A percentile compares a stretch with the other conserved stretches of the same genome.
Evolutionary conservation across 1,140 invertebrate genomes (phyloP).

Genomic region (Odontomachus brunneus): DNA sequence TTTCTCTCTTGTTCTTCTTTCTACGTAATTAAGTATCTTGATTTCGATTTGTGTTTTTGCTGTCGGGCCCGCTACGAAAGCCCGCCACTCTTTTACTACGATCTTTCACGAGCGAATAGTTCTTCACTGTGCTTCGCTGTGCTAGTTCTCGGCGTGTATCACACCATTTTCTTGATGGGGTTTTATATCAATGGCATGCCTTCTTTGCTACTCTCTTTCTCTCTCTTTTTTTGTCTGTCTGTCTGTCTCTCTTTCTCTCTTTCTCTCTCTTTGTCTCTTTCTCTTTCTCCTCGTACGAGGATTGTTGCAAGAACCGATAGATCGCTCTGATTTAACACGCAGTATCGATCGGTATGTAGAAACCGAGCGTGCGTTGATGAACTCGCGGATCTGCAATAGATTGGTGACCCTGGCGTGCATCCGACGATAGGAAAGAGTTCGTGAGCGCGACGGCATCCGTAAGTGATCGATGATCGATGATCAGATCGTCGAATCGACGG

Average conservation of each 20-base stretch:
- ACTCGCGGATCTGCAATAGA: conserved; percentile 5
- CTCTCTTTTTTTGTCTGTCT: conserved; percentile 28
- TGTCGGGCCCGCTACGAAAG: conserved; percentile 17
- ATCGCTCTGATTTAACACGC: conserved; percentile 47
- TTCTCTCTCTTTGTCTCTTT: conserved; percentile 22
- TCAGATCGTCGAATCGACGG: conserved; percentile 27
- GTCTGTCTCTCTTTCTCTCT: background rate
- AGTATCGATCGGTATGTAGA: conserved; percentile 50
- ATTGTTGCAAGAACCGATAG: conserved; percentile 44
- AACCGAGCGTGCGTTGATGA: conserved; percentile 25
- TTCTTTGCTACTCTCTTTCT: conserved; percentile 62
- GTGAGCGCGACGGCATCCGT: background rate
- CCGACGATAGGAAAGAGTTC: conserved; percentile 29
- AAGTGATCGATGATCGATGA: background rate
- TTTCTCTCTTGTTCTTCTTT: conserved; percentile 54
- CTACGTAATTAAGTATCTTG: conserved; percentile 56
- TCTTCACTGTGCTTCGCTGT: conserved; percentile 44
- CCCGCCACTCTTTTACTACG: conserved; percentile 13
- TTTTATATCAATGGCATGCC: conserved; percentile 64
- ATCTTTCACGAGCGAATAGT: conserved; percentile 34
- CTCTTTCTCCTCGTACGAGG: conserved; percentile 48
- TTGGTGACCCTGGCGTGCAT: conserved; percentile 6
- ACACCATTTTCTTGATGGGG: conserved; percentile 41
- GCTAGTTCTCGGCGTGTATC: conserved; percentile 30
- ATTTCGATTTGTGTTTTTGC: conserved; percentile 46